phyloP scores from a whole-genome alignment of 2,888 invertebrate species.

The Polietes domitor region DNA sequence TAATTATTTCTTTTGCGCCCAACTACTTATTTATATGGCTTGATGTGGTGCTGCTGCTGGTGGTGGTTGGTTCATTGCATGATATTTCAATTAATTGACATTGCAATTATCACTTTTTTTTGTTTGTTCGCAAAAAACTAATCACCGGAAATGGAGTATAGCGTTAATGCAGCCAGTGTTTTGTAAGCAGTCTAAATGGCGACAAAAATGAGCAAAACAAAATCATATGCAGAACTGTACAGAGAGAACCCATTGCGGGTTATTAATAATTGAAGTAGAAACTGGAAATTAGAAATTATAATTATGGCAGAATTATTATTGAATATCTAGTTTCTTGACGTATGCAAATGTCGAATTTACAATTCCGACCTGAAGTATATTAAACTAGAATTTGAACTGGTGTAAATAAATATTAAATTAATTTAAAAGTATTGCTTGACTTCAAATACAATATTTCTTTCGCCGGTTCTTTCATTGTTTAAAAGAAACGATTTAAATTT shows the following conservation, averaged over 20 bases:
- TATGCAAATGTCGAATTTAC: too few species aligned
- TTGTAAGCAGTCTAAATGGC: too few species aligned
- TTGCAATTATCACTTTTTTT: conserved; percentile 61
- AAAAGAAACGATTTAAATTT: too few species aligned
- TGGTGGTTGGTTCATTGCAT: conserved; percentile 45
- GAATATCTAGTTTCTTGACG: not conserved
- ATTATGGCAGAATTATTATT: not conserved
- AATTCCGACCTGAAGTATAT: too few species aligned
- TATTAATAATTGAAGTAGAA: conserved; percentile 11
- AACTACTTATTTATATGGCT: conserved; percentile 1
- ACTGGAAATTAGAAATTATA: conserved; percentile 4
- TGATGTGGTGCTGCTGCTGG: not conserved
- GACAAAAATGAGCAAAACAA: not conserved
- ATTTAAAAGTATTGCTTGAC: too few species aligned
- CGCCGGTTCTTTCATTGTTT: too few species aligned
- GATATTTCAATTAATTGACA: conserved; percentile 60
- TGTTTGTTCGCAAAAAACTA: conserved; percentile 32
- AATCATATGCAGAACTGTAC: not conserved
- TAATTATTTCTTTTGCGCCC: conserved; percentile 6
- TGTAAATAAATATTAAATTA: too few species aligned
- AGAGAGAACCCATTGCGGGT: not conserved
- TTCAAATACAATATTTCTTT: too few species aligned
- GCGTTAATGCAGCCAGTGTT: conserved; percentile 52
- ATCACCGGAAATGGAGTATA: conserved; percentile 64
- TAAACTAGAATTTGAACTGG: too few species aligned